A percentile compares a stretch with the other conserved stretches of the same genome.
These are phyloP conservation scores for Eupithecia insigniata DNA, from an alignment of 2,888 invertebrate genomes.

Conservation along the genomic window DNA sequence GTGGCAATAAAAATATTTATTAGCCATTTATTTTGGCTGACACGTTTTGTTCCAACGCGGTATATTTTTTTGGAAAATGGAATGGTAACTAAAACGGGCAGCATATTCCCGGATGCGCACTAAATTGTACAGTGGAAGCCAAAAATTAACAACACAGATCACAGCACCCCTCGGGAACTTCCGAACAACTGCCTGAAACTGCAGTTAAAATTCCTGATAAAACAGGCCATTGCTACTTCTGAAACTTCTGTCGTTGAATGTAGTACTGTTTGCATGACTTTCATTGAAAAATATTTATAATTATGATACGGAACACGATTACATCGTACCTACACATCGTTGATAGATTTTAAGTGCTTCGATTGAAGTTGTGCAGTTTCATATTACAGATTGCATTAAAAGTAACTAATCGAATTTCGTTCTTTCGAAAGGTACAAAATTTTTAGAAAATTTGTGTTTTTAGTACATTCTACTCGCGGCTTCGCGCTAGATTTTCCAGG, in stretches of 20 bases:
- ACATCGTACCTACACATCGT: too few relatives aligned
- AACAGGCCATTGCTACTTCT: conserved; percentile 12
- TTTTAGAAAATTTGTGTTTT: too few relatives aligned
- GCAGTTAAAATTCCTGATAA: conserved; percentile 35
- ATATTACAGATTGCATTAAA: too few relatives aligned
- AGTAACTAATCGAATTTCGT: too few relatives aligned
- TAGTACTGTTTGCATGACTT: conserved; percentile 12
- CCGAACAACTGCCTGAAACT: conserved; percentile 41
- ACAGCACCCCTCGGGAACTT: conserved; percentile 9
- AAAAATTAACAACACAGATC: conserved; percentile 21
- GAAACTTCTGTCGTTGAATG: conserved; percentile 24
- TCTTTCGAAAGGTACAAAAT: too few relatives aligned
- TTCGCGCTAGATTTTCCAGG: too few relatives aligned
- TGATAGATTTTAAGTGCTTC: too few relatives aligned
- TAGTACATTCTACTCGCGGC: too few relatives aligned
- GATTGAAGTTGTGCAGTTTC: too few relatives aligned
- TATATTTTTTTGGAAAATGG: neutral
- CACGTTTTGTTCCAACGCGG: neutral
- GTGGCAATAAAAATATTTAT: neutral
- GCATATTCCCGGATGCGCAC: conserved; percentile 23
- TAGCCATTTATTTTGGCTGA: neutral
- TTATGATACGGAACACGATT: neutral
- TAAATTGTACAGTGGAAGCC: conserved; percentile 16
- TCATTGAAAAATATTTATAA: neutral
- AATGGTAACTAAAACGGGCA: conserved; percentile 2